phyloP scores from a whole-genome alignment of 1,140 invertebrate species.

The Leptopilina clavipes region DNA sequence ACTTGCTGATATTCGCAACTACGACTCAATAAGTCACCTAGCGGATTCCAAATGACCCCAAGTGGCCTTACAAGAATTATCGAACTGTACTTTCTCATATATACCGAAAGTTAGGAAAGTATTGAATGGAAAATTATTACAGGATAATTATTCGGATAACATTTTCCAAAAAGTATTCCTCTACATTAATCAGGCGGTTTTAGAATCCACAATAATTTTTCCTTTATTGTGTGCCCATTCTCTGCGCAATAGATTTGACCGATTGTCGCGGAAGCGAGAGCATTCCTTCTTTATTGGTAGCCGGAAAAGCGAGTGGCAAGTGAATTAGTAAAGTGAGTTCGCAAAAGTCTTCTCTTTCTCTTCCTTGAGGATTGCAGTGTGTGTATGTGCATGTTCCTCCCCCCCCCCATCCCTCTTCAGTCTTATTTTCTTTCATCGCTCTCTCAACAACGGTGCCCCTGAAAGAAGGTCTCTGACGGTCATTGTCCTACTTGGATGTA shows the following conservation, averaged over 20 bases:
- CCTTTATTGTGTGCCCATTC: background rate
- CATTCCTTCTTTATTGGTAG: background rate
- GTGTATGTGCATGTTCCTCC: no score
- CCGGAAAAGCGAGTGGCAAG: constrained; percentile 30
- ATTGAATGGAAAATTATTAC: no score
- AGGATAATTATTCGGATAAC: no score
- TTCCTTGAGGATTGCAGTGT: background rate
- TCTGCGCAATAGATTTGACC: background rate
- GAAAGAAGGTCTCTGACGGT: constrained; percentile 32
- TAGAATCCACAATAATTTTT: no score
- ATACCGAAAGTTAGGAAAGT: no score
- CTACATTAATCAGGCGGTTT: no score
- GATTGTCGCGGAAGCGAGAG: constrained; percentile 26
- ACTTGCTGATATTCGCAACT: no score
- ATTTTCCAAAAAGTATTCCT: no score
- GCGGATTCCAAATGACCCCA: no score
- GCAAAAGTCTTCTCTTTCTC: constrained; percentile 29
- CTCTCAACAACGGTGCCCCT: constrained; percentile 10
- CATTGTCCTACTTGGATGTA: constrained; percentile 23
- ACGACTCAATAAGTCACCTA: no score
- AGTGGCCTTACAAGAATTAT: no score
- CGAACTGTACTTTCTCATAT: no score
- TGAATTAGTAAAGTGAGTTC: constrained; percentile 32
- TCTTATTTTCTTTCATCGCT: background rate
- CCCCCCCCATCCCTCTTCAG: background rate